Conservation (phyloP, 2,888 invertebrate genomes). For the Alcis repandata region DNA sequence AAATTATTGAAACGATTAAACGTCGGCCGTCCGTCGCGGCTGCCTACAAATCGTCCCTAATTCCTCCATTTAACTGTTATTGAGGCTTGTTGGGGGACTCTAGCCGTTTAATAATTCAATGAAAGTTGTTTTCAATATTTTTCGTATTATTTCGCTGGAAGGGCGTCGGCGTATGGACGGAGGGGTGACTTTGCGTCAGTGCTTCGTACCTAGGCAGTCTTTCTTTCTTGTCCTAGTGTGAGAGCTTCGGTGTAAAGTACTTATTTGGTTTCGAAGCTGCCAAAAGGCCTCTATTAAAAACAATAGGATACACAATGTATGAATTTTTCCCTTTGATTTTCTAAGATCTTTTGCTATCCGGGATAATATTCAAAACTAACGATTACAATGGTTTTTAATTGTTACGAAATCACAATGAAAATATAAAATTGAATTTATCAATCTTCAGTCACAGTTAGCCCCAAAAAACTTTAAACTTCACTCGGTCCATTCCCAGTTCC, state of each 20-base stretch:
- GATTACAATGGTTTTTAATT: too few relatives aligned
- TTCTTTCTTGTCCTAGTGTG: neutral
- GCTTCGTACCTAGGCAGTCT: neutral
- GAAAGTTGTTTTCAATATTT: slow-evolving; percentile 32
- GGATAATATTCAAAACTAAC: too few relatives aligned
- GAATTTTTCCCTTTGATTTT: too few relatives aligned
- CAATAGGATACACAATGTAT: too few relatives aligned
- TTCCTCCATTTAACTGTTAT: slow-evolving; percentile 72
- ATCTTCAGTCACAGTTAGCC: neutral
- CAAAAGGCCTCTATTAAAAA: too few relatives aligned
- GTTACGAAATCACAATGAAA: too few relatives aligned
- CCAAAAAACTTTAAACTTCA: neutral
- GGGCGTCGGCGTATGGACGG: slow-evolving; percentile 18
- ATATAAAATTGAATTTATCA: neutral
- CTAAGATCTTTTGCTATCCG: too few relatives aligned
- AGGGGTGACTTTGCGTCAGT: slow-evolving; percentile 10
- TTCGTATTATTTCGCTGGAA: slow-evolving; percentile 26
- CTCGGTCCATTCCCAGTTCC: neutral
- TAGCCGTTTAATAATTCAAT: slow-evolving; percentile 40
- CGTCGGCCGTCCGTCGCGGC: slow-evolving; percentile 53
- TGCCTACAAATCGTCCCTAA: slow-evolving; percentile 66
- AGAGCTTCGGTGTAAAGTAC: too few relatives aligned
- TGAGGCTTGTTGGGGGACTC: slow-evolving; percentile 40
- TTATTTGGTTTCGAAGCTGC: too few relatives aligned
- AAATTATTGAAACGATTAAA: slow-evolving; percentile 81